These are phyloP conservation scores for Anas bahamensis DNA, from an alignment of 2,797 vertebrate genomes.

Conservation along the genomic window DNA sequence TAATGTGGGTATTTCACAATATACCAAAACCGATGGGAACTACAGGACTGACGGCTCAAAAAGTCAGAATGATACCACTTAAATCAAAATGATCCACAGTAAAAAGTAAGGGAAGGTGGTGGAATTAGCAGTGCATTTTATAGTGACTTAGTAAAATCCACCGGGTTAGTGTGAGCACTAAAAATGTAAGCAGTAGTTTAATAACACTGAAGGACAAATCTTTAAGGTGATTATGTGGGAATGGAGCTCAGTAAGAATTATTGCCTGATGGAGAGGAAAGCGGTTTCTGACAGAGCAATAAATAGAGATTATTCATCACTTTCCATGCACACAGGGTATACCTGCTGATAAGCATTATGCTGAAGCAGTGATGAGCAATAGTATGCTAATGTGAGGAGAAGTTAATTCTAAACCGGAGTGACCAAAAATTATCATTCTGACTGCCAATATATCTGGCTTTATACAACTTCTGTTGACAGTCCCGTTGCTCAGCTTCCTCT, in stretches of 20 bases:
- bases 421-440: neutral
- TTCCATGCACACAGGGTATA: neutral
- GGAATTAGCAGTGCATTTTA: neutral
- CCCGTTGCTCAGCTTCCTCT: neutral
- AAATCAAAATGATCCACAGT: neutral
- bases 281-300: neutral
- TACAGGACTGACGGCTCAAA: neutral
- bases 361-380: neutral
- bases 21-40: neutral
- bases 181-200: neutral
- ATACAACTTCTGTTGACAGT: neutral
- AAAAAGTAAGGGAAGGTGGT: neutral
- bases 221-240: neutral
- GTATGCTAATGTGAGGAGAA: neutral
- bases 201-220: neutral
- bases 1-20: neutral
- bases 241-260: neutral
- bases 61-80: neutral
- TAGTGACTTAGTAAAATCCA: neutral
- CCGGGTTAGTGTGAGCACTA: neutral
- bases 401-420: neutral
- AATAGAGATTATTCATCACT: neutral
- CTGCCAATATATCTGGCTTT: neutral
- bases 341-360: neutral
- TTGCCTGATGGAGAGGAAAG: neutral